Conservation (phyloP, 2,113 vertebrate species). For the Eurypyga helias region DNA sequence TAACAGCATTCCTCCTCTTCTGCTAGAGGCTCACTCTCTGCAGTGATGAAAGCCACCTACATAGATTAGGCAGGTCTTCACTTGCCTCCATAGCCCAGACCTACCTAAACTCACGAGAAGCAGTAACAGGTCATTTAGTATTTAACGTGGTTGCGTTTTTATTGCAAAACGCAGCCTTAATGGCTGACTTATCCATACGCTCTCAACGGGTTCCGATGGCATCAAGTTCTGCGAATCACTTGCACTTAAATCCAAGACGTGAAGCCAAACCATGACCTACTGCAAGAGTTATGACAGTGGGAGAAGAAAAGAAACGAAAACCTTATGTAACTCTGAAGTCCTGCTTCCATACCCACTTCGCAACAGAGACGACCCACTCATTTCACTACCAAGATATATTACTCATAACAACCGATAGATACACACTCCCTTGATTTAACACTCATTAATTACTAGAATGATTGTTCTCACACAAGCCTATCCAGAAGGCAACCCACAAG, state of each 20-base stretch:
- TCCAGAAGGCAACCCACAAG: not conserved
- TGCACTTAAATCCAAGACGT: not conserved
- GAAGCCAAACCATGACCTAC: not conserved
- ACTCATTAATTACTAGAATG: not conserved
- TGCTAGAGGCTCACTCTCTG: not conserved
- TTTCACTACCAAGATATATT: not conserved
- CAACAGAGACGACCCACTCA: not conserved
- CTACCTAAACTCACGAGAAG: not conserved
- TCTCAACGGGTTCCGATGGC: rapidly evolving
- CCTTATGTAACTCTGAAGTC: not conserved
- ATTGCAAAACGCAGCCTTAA: not conserved
- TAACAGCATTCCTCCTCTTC: not conserved
- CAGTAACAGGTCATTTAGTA: not conserved
- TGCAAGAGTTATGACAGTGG: not conserved
- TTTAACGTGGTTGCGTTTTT: not conserved
- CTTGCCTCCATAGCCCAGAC: not conserved
- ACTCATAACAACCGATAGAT: not conserved
- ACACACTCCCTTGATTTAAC: not conserved
- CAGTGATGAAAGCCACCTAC: not conserved
- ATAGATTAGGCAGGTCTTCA: not conserved
- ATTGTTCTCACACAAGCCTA: not conserved
- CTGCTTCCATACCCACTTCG: not conserved
- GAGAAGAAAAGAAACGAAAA: not conserved
- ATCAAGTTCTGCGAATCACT: not conserved
- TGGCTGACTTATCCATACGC: not conserved